These are phyloP conservation scores for Lutraria lutraria DNA, from an alignment of 2,888 invertebrate species.

Conservation along the genomic window DNA sequence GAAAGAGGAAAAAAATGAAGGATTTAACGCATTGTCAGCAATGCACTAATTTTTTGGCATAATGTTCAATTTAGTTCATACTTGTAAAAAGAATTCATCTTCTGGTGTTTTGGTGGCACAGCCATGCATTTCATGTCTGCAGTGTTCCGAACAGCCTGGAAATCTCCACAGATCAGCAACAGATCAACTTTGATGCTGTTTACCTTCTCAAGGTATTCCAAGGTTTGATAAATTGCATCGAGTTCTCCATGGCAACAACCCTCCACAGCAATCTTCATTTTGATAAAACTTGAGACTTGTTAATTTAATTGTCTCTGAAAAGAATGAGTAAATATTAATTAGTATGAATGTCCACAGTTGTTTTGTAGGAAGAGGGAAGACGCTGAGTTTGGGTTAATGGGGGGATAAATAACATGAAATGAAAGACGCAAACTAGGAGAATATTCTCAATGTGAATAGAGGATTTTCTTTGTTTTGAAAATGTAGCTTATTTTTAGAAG, in stretches of 20 bases:
- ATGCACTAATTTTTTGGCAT: no score
- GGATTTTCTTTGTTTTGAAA: no score
- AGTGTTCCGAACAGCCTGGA: slow-evolving; percentile 96
- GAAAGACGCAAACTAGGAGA: not conserved
- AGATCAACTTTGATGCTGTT: slow-evolving; percentile 94
- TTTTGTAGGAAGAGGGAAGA: not conserved
- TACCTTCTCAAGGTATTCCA: slow-evolving; percentile 92
- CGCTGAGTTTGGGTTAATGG: not conserved
- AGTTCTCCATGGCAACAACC: slow-evolving; percentile 99
- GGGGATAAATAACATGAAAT: not conserved
- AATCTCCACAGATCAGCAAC: slow-evolving; percentile 98
- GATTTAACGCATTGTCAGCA: no score
- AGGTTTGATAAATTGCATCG: slow-evolving; percentile 96
- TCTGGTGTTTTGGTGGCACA: slow-evolving; percentile 95
- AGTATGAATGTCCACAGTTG: no score
- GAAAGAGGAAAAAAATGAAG: no score
- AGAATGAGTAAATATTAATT: not conserved
- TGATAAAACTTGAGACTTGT: not conserved
- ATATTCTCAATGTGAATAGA: not conserved
- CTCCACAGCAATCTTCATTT: slow-evolving; percentile 91
- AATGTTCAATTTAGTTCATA: no score
- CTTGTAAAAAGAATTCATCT: slow-evolving; percentile 97
- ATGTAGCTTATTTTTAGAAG: no score
- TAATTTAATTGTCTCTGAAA: not conserved
- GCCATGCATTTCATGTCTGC: slow-evolving; percentile 97